Conservation (phyloP, 53 echinoderm and acorn worm genomes). For the Apostichopus leukothele region DNA sequence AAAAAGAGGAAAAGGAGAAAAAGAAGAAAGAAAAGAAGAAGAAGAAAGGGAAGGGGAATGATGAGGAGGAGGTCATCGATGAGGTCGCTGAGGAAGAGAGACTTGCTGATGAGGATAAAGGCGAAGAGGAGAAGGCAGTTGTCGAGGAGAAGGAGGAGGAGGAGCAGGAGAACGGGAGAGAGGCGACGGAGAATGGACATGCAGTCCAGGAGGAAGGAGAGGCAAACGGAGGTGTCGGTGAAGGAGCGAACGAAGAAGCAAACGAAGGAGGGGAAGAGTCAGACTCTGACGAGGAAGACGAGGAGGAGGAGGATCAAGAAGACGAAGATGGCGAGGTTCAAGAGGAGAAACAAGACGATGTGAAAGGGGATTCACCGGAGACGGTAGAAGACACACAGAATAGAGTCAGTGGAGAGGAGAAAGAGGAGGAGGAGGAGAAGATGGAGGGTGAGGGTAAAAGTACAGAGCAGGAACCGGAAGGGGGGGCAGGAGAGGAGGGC, state of each 20-base stretch:
- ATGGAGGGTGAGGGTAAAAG: not conserved
- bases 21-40: slow-evolving; percentile 48
- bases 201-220: not conserved
- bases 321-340: not conserved
- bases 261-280: slow-evolving; percentile 21
- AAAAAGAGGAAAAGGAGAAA: slow-evolving; percentile 8
- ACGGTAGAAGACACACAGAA: not conserved
- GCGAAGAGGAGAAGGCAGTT: not conserved
- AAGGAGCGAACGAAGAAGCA: not conserved
- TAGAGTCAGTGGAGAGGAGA: not conserved
- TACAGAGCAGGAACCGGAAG: not conserved
- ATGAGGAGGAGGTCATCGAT: slow-evolving; percentile 39
- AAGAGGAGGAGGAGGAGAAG: not conserved
- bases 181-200: slow-evolving; percentile 32
- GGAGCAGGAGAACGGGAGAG: too few relatives aligned
- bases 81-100: slow-evolving; percentile 33
- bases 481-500: not conserved
- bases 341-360: not conserved
- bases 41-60: slow-evolving; percentile 38
- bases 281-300: slow-evolving; percentile 13
- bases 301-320: not conserved
- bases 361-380: not conserved
- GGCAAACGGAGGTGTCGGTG: not conserved
- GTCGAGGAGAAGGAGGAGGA: not conserved
- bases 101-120: not conserved